These are phyloP conservation scores for Cherax quadricarinatus DNA, from an alignment of 1,140 invertebrate genomes.

Conservation along the genomic window DNA sequence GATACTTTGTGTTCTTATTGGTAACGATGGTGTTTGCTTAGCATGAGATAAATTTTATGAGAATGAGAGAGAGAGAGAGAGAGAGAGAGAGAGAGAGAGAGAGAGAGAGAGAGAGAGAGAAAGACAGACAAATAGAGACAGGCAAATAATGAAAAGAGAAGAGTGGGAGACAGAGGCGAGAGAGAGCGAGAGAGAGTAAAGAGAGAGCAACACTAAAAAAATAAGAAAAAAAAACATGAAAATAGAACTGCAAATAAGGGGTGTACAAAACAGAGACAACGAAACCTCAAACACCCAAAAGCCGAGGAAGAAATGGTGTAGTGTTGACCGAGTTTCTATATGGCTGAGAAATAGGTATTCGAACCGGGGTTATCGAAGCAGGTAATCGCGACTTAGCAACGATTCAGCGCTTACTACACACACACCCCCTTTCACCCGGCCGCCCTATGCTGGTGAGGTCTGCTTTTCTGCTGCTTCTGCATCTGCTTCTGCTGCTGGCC, in stretches of 20 bases:
- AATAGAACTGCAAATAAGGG: neutral
- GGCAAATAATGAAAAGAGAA: too few species aligned
- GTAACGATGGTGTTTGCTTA: neutral
- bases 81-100: constrained; percentile 7
- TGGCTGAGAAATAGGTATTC: neutral
- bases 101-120: constrained; percentile 26
- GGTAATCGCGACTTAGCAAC: constrained; percentile 6
- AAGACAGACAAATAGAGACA: too few species aligned
- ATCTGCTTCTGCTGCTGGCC: too few species aligned
- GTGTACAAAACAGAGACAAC: neutral
- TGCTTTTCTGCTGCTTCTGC: neutral
- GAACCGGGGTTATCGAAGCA: neutral
- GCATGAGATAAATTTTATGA: neutral
- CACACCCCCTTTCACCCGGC: neutral
- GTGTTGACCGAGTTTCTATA: constrained; percentile 9
- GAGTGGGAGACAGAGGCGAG: too few species aligned
- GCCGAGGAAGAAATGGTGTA: neutral
- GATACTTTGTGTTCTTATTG: neutral
- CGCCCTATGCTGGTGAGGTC: neutral
- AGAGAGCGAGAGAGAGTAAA: neutral
- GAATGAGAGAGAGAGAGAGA: constrained; percentile 19
- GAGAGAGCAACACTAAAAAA: neutral
- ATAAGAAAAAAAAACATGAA: neutral
- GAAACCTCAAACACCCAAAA: neutral
- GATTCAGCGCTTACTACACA: constrained; percentile 2